A percentile compares a stretch with the other conserved stretches of the same genome.
Evolutionary conservation across 2,888 invertebrate species (phyloP).

Genomic region (Drosophila macrothrix): DNA sequence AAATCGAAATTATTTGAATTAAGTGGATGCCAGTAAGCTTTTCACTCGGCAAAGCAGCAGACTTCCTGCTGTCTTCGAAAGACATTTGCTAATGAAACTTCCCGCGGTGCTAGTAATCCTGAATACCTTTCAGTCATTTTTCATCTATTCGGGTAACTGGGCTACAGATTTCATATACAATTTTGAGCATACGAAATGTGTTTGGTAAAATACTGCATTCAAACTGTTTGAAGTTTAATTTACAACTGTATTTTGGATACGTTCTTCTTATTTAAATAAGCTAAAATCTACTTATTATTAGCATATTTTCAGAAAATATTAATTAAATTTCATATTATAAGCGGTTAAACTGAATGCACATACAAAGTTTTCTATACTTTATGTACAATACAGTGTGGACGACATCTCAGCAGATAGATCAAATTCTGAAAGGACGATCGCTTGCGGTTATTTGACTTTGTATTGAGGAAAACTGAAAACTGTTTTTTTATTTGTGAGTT

Average conservation of each 20-base stretch:
- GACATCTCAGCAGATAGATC: too few relatives aligned
- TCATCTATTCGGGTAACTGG: neutral
- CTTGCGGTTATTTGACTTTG: too few relatives aligned
- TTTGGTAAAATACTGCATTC: neutral
- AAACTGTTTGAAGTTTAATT: neutral
- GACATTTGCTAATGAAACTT: neutral
- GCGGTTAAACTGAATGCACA: too few relatives aligned
- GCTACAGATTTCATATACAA: neutral
- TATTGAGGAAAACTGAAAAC: neutral
- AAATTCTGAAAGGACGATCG: too few relatives aligned
- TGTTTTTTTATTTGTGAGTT: neutral
- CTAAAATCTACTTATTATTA: neutral
- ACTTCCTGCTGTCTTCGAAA: neutral
- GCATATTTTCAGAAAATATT: neutral
- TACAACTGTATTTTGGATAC: neutral
- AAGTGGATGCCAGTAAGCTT: constrained; percentile 54
- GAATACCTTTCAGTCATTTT: neutral
- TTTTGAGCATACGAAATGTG: neutral
- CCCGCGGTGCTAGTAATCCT: neutral
- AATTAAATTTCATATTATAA: neutral
- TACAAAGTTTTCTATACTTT: too few relatives aligned
- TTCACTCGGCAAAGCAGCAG: neutral
- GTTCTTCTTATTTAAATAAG: neutral
- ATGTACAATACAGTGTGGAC: too few relatives aligned
- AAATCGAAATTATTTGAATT: constrained; percentile 73